Base-by-base conservation (phyloP, 2,113 vertebrate species). In the Leptosomus discolor region DNA sequence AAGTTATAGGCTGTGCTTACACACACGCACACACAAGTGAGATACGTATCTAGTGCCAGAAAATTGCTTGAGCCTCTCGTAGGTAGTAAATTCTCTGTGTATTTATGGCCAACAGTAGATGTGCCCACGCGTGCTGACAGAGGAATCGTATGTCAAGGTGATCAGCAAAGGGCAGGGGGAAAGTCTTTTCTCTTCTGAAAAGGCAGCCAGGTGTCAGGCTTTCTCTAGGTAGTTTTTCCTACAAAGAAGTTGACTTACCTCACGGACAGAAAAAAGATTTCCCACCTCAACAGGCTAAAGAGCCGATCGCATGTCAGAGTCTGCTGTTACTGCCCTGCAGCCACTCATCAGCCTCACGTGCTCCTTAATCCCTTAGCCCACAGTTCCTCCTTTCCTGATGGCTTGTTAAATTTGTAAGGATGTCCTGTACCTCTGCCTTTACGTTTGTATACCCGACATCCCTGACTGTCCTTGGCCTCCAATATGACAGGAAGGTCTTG, bases 221-320 rank as follows among this genome's bases (percentile, higher is more conserved):
- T 37, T 24, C 24, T 79, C 23, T 2, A 5, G 14, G 41, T 12
- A 43, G 34, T 4, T 88, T 56, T 85, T 79, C 27, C 39, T 57
- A 4, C 41, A 37, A 64, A 68, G 48, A 70, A 11, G 4, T 29
- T 77, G 73, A 60, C 9, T 22, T n/a, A 15, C 18, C 7, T 50
- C 32, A 57, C 2, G 61, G 67, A n/a, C 17, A 56, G 23, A 36
- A 36, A 9, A 41, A 39, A 26, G 15, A 34, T 3, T 34, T 34
- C 23, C 45, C 11, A 7, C 15, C 51, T 85, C 2, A 1, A 18
- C 29, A 41, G 36, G 26, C 19, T 60, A 6, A 56, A 36, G 64
- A 85, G 19, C 18, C 32, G 58, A 21, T 60, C 0, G 0, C 0
- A 0, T 14, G 29, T 36, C 34, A 30, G 34, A 6, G 29, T 8